Evolutionary conservation across 37 sponge, comb jelly and placozoan species (phyloP).

Genomic region (Aplysina aerophoba): DNA sequence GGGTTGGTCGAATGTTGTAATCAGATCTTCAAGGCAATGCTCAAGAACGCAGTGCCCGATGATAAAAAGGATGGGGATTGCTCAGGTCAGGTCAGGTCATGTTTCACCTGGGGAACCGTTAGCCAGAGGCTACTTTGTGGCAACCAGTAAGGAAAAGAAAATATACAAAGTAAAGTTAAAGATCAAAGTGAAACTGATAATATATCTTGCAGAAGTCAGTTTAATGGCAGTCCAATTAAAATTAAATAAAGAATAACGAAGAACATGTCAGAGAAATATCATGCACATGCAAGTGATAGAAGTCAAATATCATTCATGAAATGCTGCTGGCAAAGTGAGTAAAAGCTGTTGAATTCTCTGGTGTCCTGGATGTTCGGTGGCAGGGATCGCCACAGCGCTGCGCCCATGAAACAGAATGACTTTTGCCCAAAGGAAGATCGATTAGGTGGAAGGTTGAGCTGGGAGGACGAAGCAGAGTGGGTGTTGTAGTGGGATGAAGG

Average conservation of each 20-base stretch:
- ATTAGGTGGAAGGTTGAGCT: conserved; percentile 8
- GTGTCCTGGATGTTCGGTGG: background rate
- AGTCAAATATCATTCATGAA: background rate
- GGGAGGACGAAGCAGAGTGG: conserved; percentile 15
- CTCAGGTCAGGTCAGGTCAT: too few species aligned
- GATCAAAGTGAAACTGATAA: too few species aligned
- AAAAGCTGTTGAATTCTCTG: background rate
- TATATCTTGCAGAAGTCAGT: too few species aligned
- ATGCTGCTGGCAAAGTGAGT: background rate
- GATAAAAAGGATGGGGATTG: too few species aligned
- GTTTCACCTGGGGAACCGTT: too few species aligned
- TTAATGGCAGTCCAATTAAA: background rate
- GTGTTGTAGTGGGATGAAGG: conserved; percentile 17
- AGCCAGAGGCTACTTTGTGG: too few species aligned
- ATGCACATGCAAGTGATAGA: conserved; percentile 18
- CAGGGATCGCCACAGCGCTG: conserved; percentile 11
- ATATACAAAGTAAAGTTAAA: too few species aligned
- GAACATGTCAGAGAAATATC: background rate
- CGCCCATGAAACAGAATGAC: conserved; percentile 15
- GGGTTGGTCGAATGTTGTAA: too few species aligned
- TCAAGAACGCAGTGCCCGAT: too few species aligned
- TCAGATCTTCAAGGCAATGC: too few species aligned
- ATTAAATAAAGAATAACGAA: background rate
- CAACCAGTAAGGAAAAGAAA: too few species aligned
- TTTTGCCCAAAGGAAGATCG: background rate